Conservation (phyloP, 2,888 invertebrate species). For the Drosophila hamatofila region DNA sequence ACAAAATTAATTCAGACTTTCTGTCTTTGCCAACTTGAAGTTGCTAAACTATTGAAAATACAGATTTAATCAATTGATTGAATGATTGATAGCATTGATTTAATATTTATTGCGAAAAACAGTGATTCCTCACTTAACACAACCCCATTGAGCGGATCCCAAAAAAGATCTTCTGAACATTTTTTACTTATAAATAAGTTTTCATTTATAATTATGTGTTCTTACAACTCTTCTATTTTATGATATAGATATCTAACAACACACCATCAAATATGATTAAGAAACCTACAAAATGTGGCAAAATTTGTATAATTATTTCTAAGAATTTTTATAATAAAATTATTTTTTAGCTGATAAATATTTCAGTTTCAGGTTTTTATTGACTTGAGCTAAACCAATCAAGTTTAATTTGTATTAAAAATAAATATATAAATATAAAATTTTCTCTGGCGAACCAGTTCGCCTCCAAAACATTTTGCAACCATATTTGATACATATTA, state of each 20-base stretch:
- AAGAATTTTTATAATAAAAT: not conserved
- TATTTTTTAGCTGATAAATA: not conserved
- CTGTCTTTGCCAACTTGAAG: not conserved
- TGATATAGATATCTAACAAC: not conserved
- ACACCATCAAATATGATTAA: not conserved
- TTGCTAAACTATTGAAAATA: not conserved
- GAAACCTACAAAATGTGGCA: not conserved
- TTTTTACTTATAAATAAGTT: not conserved
- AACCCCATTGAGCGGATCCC: not conserved
- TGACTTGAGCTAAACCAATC: not conserved
- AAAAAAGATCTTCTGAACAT: not conserved
- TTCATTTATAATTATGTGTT: not conserved
- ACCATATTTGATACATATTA: not conserved
- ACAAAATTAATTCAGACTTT: not conserved
- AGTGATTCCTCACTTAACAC: not conserved
- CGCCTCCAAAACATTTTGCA: not conserved
- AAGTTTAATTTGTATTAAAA: not conserved
- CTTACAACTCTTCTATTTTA: not conserved
- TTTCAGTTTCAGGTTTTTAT: not conserved
- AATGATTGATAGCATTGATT: fast-evolving
- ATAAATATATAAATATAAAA: not conserved
- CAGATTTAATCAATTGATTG: too few relatives aligned
- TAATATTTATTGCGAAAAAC: not conserved
- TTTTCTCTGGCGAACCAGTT: not conserved
- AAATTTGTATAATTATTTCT: not conserved